phyloP scores from a whole-genome alignment of 2,888 invertebrate species.

The Drosophila anomelani region DNA sequence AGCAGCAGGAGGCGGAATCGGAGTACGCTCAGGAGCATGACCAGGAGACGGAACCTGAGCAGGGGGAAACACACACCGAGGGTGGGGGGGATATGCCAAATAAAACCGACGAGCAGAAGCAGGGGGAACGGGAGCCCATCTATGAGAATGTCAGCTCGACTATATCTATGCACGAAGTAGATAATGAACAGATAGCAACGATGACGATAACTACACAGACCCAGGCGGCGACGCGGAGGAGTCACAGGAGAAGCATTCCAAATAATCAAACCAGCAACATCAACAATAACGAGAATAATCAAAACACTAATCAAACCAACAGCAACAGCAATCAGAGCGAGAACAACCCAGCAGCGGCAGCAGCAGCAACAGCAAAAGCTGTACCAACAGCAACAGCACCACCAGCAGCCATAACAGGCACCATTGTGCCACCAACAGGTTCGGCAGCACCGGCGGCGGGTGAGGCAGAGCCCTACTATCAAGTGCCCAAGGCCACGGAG shows the following conservation, averaged over 20 bases:
- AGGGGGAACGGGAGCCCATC: conserved; percentile 81
- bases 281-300: conserved; percentile 65
- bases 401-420: conserved; percentile 38
- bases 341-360: conserved; percentile 28
- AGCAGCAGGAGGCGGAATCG: conserved; percentile 22
- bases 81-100: conserved; percentile 56
- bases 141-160: conserved; percentile 85
- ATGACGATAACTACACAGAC: conserved; percentile 48
- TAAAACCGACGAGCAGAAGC: conserved; percentile 73
- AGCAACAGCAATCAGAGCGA: conserved; percentile 49
- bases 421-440: conserved; percentile 17
- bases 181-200: conserved; percentile 66
- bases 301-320: conserved; percentile 52
- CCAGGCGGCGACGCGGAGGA: conserved; percentile 47
- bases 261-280: conserved; percentile 57
- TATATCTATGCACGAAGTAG: conserved; percentile 77
- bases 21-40: conserved; percentile 9
- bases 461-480: conserved; percentile 83
- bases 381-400: conserved; percentile 20
- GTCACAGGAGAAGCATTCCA: conserved; percentile 72
- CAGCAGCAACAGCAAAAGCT: conserved; percentile 11
- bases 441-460: conserved; percentile 14
- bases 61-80: conserved; percentile 20
- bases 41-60: conserved; percentile 1
- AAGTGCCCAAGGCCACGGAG: conserved; percentile 83